Base-by-base conservation (phyloP, 2,797 vertebrate genomes). In the Hozukius guyotensis region DNA sequence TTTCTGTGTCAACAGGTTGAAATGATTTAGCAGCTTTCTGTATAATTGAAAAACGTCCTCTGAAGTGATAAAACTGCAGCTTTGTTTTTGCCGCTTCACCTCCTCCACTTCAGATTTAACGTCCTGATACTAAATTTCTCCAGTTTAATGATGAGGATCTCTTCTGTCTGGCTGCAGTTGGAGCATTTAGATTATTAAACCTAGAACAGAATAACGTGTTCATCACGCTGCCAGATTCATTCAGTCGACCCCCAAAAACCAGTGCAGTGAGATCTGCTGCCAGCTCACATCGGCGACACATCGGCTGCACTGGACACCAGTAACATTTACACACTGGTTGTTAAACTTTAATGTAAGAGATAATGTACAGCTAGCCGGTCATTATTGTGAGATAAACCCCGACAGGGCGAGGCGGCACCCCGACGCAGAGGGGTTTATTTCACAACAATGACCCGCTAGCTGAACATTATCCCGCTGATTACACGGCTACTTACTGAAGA, bases 181-280 rank as follows among this genome's bases (percentile, higher is more conserved):
- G 3, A 67, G 31, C 80, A 74, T 86, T 88, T 82, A 70, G 66
- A 55, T 72, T 57, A 86, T 85, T 83, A 81, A 81, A 73, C 3
- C 4, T 18, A 1, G 27, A 65, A 16, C 14, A 3, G 12, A 10
- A 6, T 32, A 24, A 29, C 20, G 13, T 46, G 31, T 29, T 6
- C 4, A 9, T 13, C 27, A 1, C 8, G 2, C 7, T 55, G 66
- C 29, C 60, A 65, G 55, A n/a, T 52, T 76, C 9, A 34, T 34
- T 34, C 32, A 34, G 8, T 34, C 1, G 9, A 34, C 32, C 32
- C 32, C 32, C 9, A 31, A 9, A 34, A 34, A 34, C 8, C 32
- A 34, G 32, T 9, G 9, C 32, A 34, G 32, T 42, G 38, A 42
- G 38, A 42, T 14, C 49, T 52, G 49, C 32, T 34, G 32, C 32